Evolutionary conservation across 2,797 vertebrate genomes (phyloP).

Genomic region (Paedocypris micromegethes): DNA sequence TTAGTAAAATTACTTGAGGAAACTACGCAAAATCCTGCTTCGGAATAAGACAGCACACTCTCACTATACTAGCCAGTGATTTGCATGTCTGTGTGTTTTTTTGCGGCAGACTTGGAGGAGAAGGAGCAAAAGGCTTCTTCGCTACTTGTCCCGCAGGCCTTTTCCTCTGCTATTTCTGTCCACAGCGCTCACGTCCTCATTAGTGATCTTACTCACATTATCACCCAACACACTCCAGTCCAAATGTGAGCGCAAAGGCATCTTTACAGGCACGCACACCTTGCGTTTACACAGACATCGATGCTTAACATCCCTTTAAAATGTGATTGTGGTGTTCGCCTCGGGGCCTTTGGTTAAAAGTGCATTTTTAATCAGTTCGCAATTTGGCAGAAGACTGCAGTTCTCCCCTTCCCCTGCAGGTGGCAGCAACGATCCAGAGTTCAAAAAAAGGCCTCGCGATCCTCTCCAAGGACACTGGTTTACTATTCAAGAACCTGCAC

Average conservation of each 20-base stretch:
- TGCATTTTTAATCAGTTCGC: constrained; percentile 66
- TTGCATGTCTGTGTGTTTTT: constrained; percentile 7
- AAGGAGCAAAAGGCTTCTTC: not conserved
- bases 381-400: constrained; percentile 49
- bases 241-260: not conserved
- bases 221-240: constrained; percentile 21
- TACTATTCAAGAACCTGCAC: constrained; percentile 25
- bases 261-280: not conserved
- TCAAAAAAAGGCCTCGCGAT: not conserved
- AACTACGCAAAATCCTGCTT: too few species aligned
- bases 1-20: too few species aligned
- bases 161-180: constrained; percentile 51
- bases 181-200: constrained; percentile 36
- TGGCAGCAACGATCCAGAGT: constrained; percentile 62
- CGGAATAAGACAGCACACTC: too few species aligned
- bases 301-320: constrained; percentile 48
- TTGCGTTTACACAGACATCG: constrained; percentile 9
- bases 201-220: constrained; percentile 35
- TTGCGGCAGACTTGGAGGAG: constrained; percentile 32
- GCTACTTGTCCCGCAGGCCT: constrained; percentile 43
- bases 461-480: constrained; percentile 24
- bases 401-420: constrained; percentile 52
- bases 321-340: constrained; percentile 47
- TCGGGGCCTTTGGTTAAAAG: constrained; percentile 59
- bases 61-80: not conserved